Base-by-base conservation (phyloP, 2,797 vertebrate genomes). In the Sebastes diaconus region DNA sequence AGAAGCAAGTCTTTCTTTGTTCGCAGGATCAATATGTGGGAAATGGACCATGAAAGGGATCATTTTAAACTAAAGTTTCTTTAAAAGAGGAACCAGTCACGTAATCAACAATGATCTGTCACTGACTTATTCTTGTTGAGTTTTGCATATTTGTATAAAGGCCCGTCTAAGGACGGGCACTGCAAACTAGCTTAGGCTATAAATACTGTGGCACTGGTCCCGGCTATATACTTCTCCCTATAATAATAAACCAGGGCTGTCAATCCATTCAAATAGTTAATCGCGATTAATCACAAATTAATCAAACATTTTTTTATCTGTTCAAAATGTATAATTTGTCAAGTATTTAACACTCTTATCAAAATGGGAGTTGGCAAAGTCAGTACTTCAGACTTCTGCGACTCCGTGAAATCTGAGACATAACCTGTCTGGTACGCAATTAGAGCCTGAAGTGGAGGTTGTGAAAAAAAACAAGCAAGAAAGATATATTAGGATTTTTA, bases 371-470 rank as follows among this genome's bases (percentile, higher is more conserved):
- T 42, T 14, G 39, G 39, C 39, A 42, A 42, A 60, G 46, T 20
- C 90, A 97, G 65, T 3, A 89, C 82, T 11, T 88, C 29, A 42
- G 97, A 96, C 74, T 64, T 94, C 58, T 97, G 97, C 3, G 91
- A 91, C 1, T 14, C n/a, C 7, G 20, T 84, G 77, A 89, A 94
- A 73, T 24, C 68, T 1, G 0, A 2, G 54, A 84, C 74, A 54
- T 74, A 80, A 10, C 66, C 25, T 0, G 80, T 69, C 32, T 94
- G 90, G 83, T 86, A 88, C 0, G 96, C 96, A 70, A 97, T 88
- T 86, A 84, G 94, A 4, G 94, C 92, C 97, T 98, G 71, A 50
- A 83, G 68, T 18, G 8, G 13, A 78, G 11, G 10, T 57, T 60
- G 5, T 25, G 3, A 12, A 20, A 61, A 52, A 58, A 14, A 65